A percentile compares a stretch with the other conserved stretches of the same genome.
Evolutionary conservation across 2,113 vertebrate species (phyloP).

Genomic region (Anas platyrhynchos): DNA sequence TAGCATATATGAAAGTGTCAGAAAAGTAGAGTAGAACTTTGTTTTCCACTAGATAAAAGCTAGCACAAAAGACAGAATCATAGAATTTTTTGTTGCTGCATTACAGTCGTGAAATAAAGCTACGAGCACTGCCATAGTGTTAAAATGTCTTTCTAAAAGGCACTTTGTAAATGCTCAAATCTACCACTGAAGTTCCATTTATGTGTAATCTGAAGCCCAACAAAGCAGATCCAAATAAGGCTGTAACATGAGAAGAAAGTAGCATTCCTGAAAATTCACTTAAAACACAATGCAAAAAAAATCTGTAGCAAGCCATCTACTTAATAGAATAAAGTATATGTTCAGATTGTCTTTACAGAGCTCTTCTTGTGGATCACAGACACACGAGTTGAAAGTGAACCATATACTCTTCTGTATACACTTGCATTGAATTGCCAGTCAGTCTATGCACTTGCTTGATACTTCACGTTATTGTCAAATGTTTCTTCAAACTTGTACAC

Average conservation of each 20-base stretch:
- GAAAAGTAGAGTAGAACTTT: conserved; percentile 32
- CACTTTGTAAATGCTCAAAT: conserved; percentile 25
- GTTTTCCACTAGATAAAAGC: conserved; percentile 33
- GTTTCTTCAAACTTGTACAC: conserved; percentile 24
- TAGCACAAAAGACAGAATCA: background rate
- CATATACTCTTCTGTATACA: background rate
- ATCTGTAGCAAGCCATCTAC: background rate
- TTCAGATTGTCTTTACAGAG: background rate
- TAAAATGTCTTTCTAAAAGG: conserved; percentile 29
- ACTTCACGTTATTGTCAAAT: background rate
- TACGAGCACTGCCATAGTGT: conserved; percentile 29
- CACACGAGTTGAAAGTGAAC: background rate
- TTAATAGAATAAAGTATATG: accelerated
- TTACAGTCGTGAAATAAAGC: background rate
- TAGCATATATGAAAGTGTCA: background rate
- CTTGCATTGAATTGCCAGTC: background rate
- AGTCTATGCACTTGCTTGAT: background rate
- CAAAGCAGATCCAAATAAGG: background rate
- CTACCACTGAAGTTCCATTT: background rate
- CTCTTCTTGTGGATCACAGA: background rate
- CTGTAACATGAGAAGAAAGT: background rate
- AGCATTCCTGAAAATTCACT: conserved; percentile 17
- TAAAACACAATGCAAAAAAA: background rate
- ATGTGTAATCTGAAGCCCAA: background rate
- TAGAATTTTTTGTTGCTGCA: background rate